These are phyloP conservation scores for Calliphora vomitoria DNA, from an alignment of 2,888 invertebrate species.

Conservation along the genomic window DNA sequence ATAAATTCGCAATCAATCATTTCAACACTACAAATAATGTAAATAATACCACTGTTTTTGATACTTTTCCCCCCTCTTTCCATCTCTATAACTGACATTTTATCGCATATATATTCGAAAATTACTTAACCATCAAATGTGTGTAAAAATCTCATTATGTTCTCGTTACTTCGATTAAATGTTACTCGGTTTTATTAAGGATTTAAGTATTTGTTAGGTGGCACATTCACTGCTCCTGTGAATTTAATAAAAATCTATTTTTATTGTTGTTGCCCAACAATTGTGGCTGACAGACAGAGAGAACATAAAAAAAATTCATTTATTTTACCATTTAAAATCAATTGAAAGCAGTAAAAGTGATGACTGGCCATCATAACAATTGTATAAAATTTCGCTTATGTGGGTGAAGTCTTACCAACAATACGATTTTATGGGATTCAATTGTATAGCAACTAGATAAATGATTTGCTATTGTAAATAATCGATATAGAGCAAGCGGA, in stretches of 20 bases:
- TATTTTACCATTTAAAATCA: conserved; percentile 43
- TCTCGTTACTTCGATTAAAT: conserved; percentile 65
- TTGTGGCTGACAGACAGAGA: conserved; percentile 6
- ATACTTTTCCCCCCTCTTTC: no score
- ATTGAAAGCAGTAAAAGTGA: conserved; percentile 14
- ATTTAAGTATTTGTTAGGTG: conserved; percentile 36
- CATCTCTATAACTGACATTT: no score
- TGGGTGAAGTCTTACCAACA: neutral
- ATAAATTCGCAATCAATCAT: no score
- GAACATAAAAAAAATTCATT: conserved; percentile 47
- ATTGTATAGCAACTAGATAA: neutral
- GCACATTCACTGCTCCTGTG: neutral
- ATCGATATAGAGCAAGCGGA: neutral
- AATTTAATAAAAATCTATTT: conserved; percentile 65
- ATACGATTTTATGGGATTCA: conserved; percentile 9
- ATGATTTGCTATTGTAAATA: neutral
- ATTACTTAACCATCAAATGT: conserved; percentile 37
- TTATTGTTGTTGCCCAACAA: conserved; percentile 49
- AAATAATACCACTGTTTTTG: no score
- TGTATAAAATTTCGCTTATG: conserved; percentile 5
- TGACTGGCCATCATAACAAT: conserved; percentile 38
- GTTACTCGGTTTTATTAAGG: conserved; percentile 25
- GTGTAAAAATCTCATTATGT: conserved; percentile 74
- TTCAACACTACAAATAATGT: no score
- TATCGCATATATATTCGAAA: no score